Evolutionary conservation across 2,113 vertebrate genomes (phyloP).

Genomic region (Poeciliopsis turrubarensis): DNA sequence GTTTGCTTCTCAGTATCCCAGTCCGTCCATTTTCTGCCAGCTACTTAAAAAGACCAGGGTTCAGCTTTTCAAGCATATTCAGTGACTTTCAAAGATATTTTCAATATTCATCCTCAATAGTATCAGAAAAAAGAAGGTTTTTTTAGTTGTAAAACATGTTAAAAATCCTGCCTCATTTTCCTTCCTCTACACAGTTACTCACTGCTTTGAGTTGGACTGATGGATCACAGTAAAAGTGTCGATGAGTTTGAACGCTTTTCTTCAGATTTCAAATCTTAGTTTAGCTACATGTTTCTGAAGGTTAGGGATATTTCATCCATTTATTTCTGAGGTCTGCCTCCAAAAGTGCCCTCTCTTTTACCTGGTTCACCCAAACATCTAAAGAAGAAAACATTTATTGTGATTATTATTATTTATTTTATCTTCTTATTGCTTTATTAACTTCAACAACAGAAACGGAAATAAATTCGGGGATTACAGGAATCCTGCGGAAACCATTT

Average conservation of each 20-base stretch:
- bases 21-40: conserved; percentile 5
- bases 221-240: neutral
- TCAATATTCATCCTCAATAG: neutral
- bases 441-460: no score
- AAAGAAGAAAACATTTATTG: neutral
- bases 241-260: no score
- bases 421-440: neutral
- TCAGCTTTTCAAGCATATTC: neutral
- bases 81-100: neutral
- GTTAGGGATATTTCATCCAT: neutral
- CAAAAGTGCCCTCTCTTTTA: neutral
- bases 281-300: neutral
- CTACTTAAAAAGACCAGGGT: neutral
- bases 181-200: neutral
- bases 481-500: no score
- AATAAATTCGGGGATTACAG: no score
- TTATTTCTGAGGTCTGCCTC: neutral
- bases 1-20: neutral
- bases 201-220: neutral
- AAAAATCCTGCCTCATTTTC: neutral
- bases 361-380: neutral
- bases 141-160: neutral
- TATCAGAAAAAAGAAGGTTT: neutral
- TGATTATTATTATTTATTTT: neutral
- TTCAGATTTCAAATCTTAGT: neutral